Evolutionary conservation across 1,140 invertebrate species (phyloP), one percentile per base, ranked within the genome.

Genomic region (Parasteatoda tepidariorum): DNA sequence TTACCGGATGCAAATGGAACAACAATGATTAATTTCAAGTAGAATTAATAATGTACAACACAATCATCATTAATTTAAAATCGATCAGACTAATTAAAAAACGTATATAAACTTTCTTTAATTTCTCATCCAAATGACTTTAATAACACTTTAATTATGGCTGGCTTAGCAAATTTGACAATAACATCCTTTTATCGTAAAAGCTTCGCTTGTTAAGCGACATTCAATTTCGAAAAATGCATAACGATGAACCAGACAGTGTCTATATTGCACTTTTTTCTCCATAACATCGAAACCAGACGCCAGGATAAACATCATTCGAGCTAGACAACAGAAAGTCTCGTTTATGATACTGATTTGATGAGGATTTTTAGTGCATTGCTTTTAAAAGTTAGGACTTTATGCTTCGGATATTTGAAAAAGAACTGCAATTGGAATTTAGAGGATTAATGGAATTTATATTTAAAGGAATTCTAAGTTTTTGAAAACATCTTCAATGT

Each of bases 231-330:
- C 26, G 30, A 3, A 66, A 66, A 33, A 31, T 13, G 30, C 7
- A 15, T 33, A 64, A 4, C 22, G 33, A 31, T 11, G 3, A 31
- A 24, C 66, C 66, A 68, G 34, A 68, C 66, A 41, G 22, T 38
- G 66, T 67, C 66, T 67, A 38, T 34, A 67, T n/a, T n/a, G n/a
- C n/a, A 22, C 34, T 67, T 18, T 24, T 67, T 67, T 67, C 66
- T 22, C 24, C 28, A 18, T 11, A 28, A 24, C 13, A 5, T 28
- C 24, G 31, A 41, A 67, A 67, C 33, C 66, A 67, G 66, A 67
- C 66, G 24, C 34, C 28, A 7, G 22, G n/a, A 41, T 67, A 48
- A 66, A 22, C 31, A 66, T 15, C 18, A 11, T 26, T n/a, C n/a
- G n/a, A n/a, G n/a, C n/a, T n/a, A n/a, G n/a, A n/a, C n/a, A n/a